These are phyloP conservation scores for Pyrocoelia pectoralis DNA, from an alignment of 2,888 invertebrate species.

Conservation along the genomic window DNA sequence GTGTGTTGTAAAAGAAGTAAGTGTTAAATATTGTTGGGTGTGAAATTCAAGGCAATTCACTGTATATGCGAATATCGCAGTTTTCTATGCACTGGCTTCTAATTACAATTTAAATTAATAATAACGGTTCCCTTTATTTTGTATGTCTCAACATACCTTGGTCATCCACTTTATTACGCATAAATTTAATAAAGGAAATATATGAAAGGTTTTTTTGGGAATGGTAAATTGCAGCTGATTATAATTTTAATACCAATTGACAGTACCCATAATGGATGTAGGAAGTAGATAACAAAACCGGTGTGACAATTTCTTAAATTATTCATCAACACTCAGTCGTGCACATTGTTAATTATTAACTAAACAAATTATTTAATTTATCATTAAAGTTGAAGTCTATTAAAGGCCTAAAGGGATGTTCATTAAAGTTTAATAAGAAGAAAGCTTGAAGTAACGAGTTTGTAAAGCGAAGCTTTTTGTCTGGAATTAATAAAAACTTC, in stretches of 20 bases:
- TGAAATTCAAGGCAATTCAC: too few species aligned
- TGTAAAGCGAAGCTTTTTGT: not conserved
- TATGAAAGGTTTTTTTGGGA: too few species aligned
- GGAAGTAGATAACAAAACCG: not conserved
- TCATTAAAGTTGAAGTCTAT: not conserved
- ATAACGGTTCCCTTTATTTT: too few species aligned
- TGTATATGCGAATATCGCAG: too few species aligned
- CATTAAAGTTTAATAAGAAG: not conserved
- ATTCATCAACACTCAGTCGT: not conserved
- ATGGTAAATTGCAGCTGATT: too few species aligned
- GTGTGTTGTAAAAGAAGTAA: too few species aligned
- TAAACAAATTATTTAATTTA: not conserved
- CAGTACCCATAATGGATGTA: not conserved
- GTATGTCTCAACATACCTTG: too few species aligned
- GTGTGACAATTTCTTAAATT: not conserved
- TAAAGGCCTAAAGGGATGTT: not conserved
- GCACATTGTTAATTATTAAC: not conserved
- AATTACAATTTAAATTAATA: too few species aligned
- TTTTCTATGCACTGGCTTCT: too few species aligned
- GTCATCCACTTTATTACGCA: too few species aligned
- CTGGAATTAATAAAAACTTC: not conserved
- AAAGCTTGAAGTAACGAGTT: not conserved
- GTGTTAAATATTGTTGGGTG: too few species aligned
- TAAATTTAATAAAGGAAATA: too few species aligned
- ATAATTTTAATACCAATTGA: not conserved